Conservation (phyloP, 2,888 invertebrate species). For the Campopleginae sp. region DNA sequence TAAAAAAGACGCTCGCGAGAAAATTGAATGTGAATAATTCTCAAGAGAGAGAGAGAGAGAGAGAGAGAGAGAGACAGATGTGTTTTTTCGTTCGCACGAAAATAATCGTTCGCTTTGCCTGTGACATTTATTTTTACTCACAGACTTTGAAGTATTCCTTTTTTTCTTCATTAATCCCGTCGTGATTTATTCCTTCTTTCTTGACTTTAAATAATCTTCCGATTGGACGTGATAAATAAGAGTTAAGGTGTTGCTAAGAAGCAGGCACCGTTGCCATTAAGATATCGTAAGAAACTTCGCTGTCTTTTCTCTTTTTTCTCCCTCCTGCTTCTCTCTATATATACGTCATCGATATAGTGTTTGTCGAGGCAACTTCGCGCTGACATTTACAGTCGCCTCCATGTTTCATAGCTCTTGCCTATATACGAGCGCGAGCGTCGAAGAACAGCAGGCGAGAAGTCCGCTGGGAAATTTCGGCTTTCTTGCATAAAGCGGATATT, state of each 20-base stretch:
- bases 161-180: not conserved
- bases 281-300: slow-evolving; percentile 2
- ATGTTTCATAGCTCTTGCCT: slow-evolving; percentile 35
- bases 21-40: slow-evolving; percentile 11
- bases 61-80: no score
- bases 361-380: slow-evolving; percentile 58
- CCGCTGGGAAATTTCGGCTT: slow-evolving; percentile 78
- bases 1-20: not conserved
- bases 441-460: slow-evolving; percentile 68
- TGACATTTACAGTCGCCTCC: slow-evolving; percentile 56
- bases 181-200: slow-evolving; percentile 26
- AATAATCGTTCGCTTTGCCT: not conserved
- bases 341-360: slow-evolving; percentile 31
- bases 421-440: not conserved
- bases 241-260: slow-evolving; percentile 3
- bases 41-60: no score
- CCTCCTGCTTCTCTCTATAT: not conserved
- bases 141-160: not conserved
- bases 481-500: slow-evolving; percentile 72
- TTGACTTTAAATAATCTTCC: slow-evolving; percentile 31
- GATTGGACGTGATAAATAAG: slow-evolving; percentile 8
- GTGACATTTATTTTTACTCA: not conserved
- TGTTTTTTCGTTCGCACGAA: not conserved
- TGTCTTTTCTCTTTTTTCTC: not conserved
- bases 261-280: not conserved